These are phyloP conservation scores for Gerris lacustris DNA, from an alignment of 2,888 invertebrate species.

Conservation along the genomic window DNA sequence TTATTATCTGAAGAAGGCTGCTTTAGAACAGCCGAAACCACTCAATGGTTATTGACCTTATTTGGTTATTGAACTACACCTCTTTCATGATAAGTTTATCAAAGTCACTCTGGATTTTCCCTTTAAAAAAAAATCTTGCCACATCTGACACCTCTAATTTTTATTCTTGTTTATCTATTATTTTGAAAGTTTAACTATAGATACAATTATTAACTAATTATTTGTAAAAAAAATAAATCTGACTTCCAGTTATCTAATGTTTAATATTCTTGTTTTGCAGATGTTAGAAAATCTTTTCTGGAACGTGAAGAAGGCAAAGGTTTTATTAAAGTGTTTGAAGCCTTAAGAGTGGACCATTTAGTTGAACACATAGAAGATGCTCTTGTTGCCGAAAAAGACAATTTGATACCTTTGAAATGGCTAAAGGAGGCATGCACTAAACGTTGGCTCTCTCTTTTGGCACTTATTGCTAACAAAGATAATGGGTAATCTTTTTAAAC, in stretches of 20 bases:
- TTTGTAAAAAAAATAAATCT: too few species aligned
- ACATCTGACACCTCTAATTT: too few species aligned
- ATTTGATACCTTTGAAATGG: constrained; percentile 57
- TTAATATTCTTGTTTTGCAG: constrained; percentile 13
- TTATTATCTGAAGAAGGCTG: too few species aligned
- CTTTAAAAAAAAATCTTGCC: too few species aligned
- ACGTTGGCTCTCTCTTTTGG: constrained; percentile 57
- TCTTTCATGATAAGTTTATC: too few species aligned
- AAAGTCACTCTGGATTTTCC: too few species aligned
- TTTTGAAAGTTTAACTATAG: too few species aligned
- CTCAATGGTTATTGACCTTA: too few species aligned
- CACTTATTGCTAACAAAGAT: constrained; percentile 56
- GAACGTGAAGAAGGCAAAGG: constrained; percentile 42
- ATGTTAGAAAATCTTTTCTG: neutral
- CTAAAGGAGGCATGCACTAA: constrained; percentile 49
- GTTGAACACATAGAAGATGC: constrained; percentile 58
- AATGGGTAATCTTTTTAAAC: constrained; percentile 44
- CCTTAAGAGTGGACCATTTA: constrained; percentile 53
- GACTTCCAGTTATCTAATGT: constrained; percentile 13
- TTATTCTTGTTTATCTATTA: too few species aligned
- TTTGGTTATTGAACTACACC: too few species aligned
- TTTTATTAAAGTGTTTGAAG: constrained; percentile 50
- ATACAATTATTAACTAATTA: too few species aligned
- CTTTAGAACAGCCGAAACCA: too few species aligned
- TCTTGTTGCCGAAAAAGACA: constrained; percentile 51